phyloP scores from a whole-genome alignment of 2,888 invertebrate genomes.

The Brachyptera putata region DNA sequence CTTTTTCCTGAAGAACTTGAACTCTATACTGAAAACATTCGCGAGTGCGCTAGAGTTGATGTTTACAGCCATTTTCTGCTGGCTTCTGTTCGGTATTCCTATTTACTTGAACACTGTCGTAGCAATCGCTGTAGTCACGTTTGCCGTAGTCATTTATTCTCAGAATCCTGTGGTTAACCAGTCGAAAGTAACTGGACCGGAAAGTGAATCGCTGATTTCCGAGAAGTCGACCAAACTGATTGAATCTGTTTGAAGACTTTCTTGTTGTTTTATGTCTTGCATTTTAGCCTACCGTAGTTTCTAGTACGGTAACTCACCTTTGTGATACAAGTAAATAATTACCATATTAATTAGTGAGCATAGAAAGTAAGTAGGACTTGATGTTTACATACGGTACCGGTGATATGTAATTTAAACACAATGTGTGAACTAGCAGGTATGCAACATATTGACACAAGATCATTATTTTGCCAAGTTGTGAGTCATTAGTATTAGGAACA shows the following conservation, averaged over 20 bases:
- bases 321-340: too few species aligned
- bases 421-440: too few species aligned
- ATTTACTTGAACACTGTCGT: conserved; percentile 76
- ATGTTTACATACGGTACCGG: too few species aligned
- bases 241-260: background rate
- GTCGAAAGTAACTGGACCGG: background rate
- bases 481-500: too few species aligned
- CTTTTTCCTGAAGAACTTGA: conserved; percentile 87
- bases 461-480: too few species aligned
- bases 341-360: too few species aligned
- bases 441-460: too few species aligned
- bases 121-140: conserved; percentile 76
- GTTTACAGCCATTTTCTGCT: conserved; percentile 85
- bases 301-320: too few species aligned
- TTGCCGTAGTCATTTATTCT: conserved; percentile 81
- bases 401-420: too few species aligned
- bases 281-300: background rate
- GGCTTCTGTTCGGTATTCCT: conserved; percentile 78
- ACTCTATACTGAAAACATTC: conserved; percentile 93
- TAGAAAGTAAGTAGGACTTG: too few species aligned
- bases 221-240: background rate
- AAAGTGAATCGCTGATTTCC: background rate
- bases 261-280: background rate
- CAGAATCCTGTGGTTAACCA: conserved; percentile 69
- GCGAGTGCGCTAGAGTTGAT: conserved; percentile 89